phyloP scores from a whole-genome alignment of 1,140 invertebrate genomes.

The Melitaea cinxia region DNA sequence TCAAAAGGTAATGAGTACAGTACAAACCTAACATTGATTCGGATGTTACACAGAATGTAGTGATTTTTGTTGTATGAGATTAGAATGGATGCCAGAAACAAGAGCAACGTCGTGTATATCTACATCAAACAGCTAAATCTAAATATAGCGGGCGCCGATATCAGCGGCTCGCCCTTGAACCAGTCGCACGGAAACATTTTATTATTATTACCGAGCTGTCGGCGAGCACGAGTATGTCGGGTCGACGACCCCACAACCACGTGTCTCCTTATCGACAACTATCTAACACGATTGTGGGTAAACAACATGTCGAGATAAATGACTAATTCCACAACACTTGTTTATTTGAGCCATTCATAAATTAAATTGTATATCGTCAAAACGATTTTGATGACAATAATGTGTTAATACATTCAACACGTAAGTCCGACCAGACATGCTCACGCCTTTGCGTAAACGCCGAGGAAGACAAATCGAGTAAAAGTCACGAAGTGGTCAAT shows the following conservation, averaged over 20 bases:
- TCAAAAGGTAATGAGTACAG: background rate
- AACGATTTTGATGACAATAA: slow-evolving; percentile 47
- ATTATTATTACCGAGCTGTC: slow-evolving; percentile 81
- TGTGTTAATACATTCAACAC: slow-evolving; percentile 10
- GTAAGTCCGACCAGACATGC: background rate
- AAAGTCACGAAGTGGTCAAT: too few relatives aligned
- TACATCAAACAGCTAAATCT: slow-evolving; percentile 79
- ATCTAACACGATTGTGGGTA: slow-evolving; percentile 81
- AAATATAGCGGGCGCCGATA: slow-evolving; percentile 81
- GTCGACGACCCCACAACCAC: slow-evolving; percentile 78
- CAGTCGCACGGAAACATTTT: slow-evolving; percentile 82
- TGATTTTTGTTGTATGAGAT: slow-evolving; percentile 5
- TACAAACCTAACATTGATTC: background rate
- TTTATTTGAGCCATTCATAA: slow-evolving; percentile 74
- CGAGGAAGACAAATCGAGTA: background rate
- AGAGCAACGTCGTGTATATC: slow-evolving; percentile 58
- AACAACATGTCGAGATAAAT: slow-evolving; percentile 79
- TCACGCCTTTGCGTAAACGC: background rate
- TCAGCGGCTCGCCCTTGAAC: slow-evolving; percentile 81
- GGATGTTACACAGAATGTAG: background rate
- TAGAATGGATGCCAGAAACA: slow-evolving; percentile 35
- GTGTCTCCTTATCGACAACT: slow-evolving; percentile 82
- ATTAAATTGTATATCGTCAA: slow-evolving; percentile 67
- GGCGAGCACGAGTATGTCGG: slow-evolving; percentile 79
- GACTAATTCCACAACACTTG: slow-evolving; percentile 77